Base-by-base conservation (phyloP, 2,797 vertebrate genomes). In the Rousettus madagascariensis region DNA sequence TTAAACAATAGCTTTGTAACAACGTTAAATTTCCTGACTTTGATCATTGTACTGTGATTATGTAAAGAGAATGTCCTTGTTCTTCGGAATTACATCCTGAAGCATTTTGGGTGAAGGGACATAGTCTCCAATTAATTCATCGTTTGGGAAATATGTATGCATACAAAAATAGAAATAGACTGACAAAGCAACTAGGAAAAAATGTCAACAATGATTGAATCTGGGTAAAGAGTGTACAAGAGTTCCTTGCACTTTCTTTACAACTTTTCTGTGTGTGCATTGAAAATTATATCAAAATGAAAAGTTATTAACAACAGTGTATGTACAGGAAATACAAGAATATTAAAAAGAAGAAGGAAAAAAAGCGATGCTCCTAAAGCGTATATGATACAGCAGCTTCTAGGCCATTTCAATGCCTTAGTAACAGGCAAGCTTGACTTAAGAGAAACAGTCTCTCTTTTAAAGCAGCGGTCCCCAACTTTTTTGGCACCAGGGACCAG, bases 271-370 rank as follows among this genome's bases (percentile, higher is more conserved):
- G 17, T 88, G 57, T 3, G 5, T 49, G 10, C 22, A 53, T 87
- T 96, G 90, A 87, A 82, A 91, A 95, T 38, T 20, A 43, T 74
- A 66, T 33, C 80, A 68, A 72, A 43, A 85, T 84, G 72, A 77
- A 95, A 86, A 55, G 16, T 72, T 86, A 57, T 49, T 36, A 51
- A 57, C 28, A 94, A 72, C 16, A 66, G 9, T 36, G 10, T 72
- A 36, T 66, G 41, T 36, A 55, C 30, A 89, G 63, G 91, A 84
- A 89, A 86, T 24, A 59, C 10, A 86, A 61, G 46, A 75, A 65
- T 53, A 43, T 46, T 57, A n/a, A 57, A 87, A 74, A 85, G n/a
- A 68, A 88, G 13, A 57, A 57, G 24, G 38, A 17, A 30, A 33
- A 36, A 68, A 79, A 61, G 10, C 33, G 75, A 78, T 59, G 20